Conservation (phyloP, 2,113 vertebrate species). For the Tachysurus vachellii region DNA sequence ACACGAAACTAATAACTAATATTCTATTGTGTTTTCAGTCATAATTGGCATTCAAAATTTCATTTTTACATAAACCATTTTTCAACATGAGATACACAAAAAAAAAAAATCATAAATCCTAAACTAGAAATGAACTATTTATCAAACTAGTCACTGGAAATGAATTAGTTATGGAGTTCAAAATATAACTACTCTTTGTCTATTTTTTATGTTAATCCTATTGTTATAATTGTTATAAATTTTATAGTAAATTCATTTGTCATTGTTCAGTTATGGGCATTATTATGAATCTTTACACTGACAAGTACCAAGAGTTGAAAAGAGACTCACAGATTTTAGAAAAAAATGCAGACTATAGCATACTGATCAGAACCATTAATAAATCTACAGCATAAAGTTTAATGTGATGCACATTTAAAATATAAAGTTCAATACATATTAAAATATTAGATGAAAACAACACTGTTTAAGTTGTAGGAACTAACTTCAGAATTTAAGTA, state of each 20-base stretch:
- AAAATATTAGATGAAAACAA: background rate
- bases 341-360: background rate
- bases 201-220: background rate
- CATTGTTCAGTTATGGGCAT: background rate
- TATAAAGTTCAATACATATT: background rate
- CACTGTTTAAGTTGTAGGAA: background rate
- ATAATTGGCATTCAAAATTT: too few species aligned
- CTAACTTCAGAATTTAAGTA: background rate
- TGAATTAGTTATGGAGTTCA: background rate
- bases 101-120: background rate
- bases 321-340: background rate
- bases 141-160: background rate
- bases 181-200: background rate
- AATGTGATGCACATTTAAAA: background rate
- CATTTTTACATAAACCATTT: background rate
- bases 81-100: too few species aligned
- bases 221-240: too few species aligned
- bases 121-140: background rate
- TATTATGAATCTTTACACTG: too few species aligned
- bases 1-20: too few species aligned
- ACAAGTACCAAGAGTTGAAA: background rate
- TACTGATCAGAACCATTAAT: too few species aligned
- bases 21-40: too few species aligned
- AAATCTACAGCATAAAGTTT: too few species aligned
- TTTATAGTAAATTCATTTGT: background rate